Conservation (phyloP, 92 coral and sea anemone species). For the Palythoa caribaeorum region DNA sequence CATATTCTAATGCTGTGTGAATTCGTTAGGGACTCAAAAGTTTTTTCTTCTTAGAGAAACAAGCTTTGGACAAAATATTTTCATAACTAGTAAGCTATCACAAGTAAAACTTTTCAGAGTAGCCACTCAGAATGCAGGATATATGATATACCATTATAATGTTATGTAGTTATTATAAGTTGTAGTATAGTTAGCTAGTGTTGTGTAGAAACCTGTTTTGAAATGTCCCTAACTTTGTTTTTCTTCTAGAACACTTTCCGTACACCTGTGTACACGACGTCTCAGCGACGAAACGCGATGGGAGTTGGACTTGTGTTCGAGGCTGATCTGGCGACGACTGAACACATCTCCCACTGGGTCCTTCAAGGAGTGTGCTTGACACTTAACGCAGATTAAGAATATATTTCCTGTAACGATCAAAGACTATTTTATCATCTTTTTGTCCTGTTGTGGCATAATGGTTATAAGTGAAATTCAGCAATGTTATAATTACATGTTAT, state of each 20-base stretch:
- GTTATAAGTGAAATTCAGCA: not conserved
- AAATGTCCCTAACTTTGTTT: not conserved
- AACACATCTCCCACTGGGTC: slow-evolving; percentile 98
- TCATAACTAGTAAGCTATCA: no score
- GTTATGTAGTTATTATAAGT: no score
- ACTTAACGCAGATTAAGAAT: slow-evolving; percentile 87
- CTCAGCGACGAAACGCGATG: slow-evolving; percentile 99
- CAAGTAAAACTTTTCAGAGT: no score
- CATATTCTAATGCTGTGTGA: no score
- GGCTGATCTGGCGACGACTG: slow-evolving; percentile 93
- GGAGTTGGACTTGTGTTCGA: slow-evolving; percentile 98
- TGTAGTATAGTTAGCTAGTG: no score
- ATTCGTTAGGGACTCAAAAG: no score
- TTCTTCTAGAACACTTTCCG: slow-evolving; percentile 88
- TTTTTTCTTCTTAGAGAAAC: no score
- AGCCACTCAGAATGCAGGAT: no score
- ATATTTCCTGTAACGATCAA: not conserved
- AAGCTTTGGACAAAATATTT: no score
- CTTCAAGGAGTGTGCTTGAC: slow-evolving; percentile 99
- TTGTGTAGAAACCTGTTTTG: no score
- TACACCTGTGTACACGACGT: slow-evolving; percentile 98
- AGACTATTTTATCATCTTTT: not conserved
- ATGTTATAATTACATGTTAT: no score
- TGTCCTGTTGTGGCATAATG: not conserved
- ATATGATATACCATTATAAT: no score